Evolutionary conservation across 2,797 vertebrate genomes (phyloP).

Genomic region (Ficedula albicollis): DNA sequence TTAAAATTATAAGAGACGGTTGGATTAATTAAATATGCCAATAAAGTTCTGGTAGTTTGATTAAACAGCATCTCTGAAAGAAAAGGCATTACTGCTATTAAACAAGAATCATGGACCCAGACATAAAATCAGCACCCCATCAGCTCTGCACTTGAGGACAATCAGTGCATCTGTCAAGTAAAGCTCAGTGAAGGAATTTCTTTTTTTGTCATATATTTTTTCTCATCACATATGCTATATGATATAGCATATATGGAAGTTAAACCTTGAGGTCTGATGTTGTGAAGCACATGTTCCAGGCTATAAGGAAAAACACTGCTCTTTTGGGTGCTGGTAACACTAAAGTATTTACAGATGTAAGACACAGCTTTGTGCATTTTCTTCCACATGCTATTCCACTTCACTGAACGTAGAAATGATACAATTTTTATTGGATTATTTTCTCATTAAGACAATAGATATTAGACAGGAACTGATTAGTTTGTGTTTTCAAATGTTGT

Average conservation of each 20-base stretch:
- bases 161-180: background rate
- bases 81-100: background rate
- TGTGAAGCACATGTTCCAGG: background rate
- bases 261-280: background rate
- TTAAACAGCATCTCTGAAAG: background rate
- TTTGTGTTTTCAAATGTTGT: background rate
- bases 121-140: background rate
- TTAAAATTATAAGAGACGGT: background rate
- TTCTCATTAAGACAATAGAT: background rate
- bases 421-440: background rate
- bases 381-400: background rate
- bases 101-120: rapidly evolving
- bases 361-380: background rate
- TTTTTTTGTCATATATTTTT: background rate
- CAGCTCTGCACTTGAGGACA: background rate
- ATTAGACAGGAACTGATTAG: background rate
- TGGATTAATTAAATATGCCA: background rate
- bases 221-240: background rate
- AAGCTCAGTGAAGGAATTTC: background rate
- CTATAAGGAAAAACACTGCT: background rate
- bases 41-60: background rate
- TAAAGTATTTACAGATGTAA: background rate
- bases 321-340: background rate
- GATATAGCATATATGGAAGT: background rate
- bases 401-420: background rate